Percentiles rank a stretch among this genome's conserved stretches.
These are phyloP conservation scores for Acanthurus tractus DNA, from an alignment of 2,797 vertebrate genomes.

Conservation along the genomic window DNA sequence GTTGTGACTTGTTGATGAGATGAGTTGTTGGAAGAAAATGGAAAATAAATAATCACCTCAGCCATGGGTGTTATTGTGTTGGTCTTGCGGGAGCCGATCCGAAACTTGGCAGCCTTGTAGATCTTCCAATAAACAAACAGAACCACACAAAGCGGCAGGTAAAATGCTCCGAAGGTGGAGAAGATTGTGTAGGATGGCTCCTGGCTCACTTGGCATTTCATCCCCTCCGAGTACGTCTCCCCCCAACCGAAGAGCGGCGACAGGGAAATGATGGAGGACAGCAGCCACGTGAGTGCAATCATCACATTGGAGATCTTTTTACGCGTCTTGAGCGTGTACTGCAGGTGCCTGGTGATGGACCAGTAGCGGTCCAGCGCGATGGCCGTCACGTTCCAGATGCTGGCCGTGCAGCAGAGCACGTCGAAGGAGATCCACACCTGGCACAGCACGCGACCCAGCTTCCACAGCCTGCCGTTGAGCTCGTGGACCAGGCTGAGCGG, in stretches of 20 bases:
- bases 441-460: constrained; percentile 91
- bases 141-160: constrained; percentile 95
- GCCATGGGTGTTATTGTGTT: constrained; percentile 94
- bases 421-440: constrained; percentile 96
- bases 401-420: constrained; percentile 97
- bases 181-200: constrained; percentile 96
- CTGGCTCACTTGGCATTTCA: constrained; percentile 95
- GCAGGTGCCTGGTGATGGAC: constrained; percentile 95
- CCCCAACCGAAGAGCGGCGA: constrained; percentile 96
- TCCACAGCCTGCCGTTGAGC: constrained; percentile 92
- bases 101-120: constrained; percentile 96
- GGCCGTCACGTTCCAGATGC: constrained; percentile 98
- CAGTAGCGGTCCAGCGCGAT: constrained; percentile 98
- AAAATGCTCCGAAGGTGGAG: constrained; percentile 97
- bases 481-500: constrained; percentile 94
- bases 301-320: constrained; percentile 94
- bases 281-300: constrained; percentile 94
- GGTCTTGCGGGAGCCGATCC: constrained; percentile 90
- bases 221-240: constrained; percentile 90
- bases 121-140: constrained; percentile 99
- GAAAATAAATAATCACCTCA: constrained; percentile 77
- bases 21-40: neutral
- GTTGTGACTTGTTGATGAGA: neutral
- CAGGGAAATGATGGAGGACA: constrained; percentile 94
- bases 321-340: constrained; percentile 92